Evolutionary conservation across 2,797 vertebrate species (phyloP), one percentile per base, ranked within the genome.

Genomic region (Mus minutoides): DNA sequence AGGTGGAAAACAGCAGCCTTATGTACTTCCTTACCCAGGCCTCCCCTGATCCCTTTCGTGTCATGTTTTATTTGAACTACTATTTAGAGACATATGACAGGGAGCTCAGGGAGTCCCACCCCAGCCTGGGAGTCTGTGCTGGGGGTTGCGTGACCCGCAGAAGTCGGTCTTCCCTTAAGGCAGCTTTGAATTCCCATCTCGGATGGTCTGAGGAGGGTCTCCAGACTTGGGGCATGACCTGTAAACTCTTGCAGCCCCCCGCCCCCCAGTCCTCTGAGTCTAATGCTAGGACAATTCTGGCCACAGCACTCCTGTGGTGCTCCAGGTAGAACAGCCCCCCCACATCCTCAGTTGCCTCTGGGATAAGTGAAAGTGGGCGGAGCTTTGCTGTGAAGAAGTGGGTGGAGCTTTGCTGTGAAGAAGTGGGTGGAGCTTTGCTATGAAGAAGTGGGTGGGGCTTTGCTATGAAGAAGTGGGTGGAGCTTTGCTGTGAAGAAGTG

Each of bases 61-160:
- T 16, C 54, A 7, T 0, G 3, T 43, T 79, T 75, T 64, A n/a
- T 37, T 54, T 78, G 29, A 40, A 75, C 52, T 29, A 40, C n/a
- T 75, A 43, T 58, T 46, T 19, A 43, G 24, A 92, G 73, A n/a
- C 12, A 34, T 0, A 49, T 22, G 52, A 17, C 29, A 21, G 37
- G 77, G 62, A 75, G 49, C 0, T 5, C 14, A 89, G 77, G 0
- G 1, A 37, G 67, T 1, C 52, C 21, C 1, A 14, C 26, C 22
- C 12, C 8, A 37, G 60, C n/a, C 29, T 26, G 43, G 43, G 31
- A 73, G 85, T 34, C 83, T 54, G 26, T 1, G 16, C 4, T 4
- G 37, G 46, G 17, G 56, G 34, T 7, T 64, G 22, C 34, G 3
- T 2, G 87, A 31, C 37, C 49, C 49, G 21, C 5, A 10, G 52